Evolutionary conservation across 2,888 invertebrate genomes (phyloP), one percentile per base, ranked within the genome.

Genomic region (Xestia sexstrigata): DNA sequence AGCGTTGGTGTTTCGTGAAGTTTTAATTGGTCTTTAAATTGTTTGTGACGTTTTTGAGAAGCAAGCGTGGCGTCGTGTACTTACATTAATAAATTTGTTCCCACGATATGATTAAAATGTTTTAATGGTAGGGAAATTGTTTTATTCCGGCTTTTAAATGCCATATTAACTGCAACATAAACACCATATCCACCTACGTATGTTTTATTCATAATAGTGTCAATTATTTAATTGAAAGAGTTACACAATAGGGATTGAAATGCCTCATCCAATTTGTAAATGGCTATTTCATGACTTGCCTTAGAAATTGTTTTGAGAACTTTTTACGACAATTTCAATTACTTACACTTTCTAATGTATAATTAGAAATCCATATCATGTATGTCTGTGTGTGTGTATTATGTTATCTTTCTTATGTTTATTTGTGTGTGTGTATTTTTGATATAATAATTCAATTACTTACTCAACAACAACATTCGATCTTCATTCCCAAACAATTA

Each of bases 1-100:
- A 91, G 90, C 88, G 87, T 85, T 89, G 88, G 78, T 89, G 89
- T 91, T 92, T 90, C 88, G 81, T 89, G 86, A 90, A 89, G 87
- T 89, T 90, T 88, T 83, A 88, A 88, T 88, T 88, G 82, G 81
- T 86, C 86, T 86, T 88, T 86, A 86, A 83, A 89, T 84, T 88
- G 85, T 86, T 83, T 86, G 77, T 81, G 88, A 88, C 78, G 83
- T 86, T 84, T 87, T 81, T 77, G 80, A 84, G 70, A 79, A 70
- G 70, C 78, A 78, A 84, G 78, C 69, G 72, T 79, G 67, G 73
- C 66, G n/a, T 52, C 73, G 67, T 72, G 76, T 81, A 67, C 76
- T 77, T 76, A 82, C 9, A 75, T 79, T 75, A 79, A n/a, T n/a
- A n/a, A n/a, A 84, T 81, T 82, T 78, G 72, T 81, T 82, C 72